Evolutionary conservation across 2,888 invertebrate species (phyloP), one percentile per base, ranked within the genome.

Genomic region (Acholoe squamosa): DNA sequence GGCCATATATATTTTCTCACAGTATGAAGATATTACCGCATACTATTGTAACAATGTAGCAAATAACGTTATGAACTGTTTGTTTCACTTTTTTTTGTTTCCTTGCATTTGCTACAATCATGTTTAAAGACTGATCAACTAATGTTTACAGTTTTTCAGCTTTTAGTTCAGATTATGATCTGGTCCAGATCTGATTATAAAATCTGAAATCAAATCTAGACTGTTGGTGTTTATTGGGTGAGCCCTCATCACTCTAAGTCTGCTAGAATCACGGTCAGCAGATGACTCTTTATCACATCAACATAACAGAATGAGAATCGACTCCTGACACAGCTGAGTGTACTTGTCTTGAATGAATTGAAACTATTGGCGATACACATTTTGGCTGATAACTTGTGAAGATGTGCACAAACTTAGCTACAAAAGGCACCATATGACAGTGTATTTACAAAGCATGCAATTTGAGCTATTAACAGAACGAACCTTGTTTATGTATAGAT

Each of bases 351-450:
- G 28, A 1, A 22, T 61, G 22, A 80, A 34, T 10, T 0, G 33
- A 33, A 80, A 16, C 80, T 33, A 34, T 43, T 33, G 43, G 33
- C 19, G 33, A 80, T 80, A 80, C 25, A 80, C 14, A 0, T 43
- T 84, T 84, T 33, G 84, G 43, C 84, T 84, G 28, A 51, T 84
- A 56, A 86, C 25, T n/a, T 54, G 86, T 86, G 86, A 54, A 86
- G 86, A 86, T 31, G 52, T 56, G 86, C 86, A 86, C 86, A 52
- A 86, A 86, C 86, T 54, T 54, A 56, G 56, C 54, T 56, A 86
- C 54, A 86, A 86, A 80, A 86, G 86, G 86, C 86, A 86, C 86
- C 86, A 86, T 86, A 54, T 86, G 54, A 54, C 25, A 25, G 54
- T 54, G 22, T 80, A 80, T 80, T 16, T 80, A 80, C 80, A 80